Percentiles rank a stretch among this genome's conserved stretches.
These are phyloP conservation scores for Phymorhynchus buccinoides DNA, from an alignment of 1,140 invertebrate genomes.

Conservation along the genomic window DNA sequence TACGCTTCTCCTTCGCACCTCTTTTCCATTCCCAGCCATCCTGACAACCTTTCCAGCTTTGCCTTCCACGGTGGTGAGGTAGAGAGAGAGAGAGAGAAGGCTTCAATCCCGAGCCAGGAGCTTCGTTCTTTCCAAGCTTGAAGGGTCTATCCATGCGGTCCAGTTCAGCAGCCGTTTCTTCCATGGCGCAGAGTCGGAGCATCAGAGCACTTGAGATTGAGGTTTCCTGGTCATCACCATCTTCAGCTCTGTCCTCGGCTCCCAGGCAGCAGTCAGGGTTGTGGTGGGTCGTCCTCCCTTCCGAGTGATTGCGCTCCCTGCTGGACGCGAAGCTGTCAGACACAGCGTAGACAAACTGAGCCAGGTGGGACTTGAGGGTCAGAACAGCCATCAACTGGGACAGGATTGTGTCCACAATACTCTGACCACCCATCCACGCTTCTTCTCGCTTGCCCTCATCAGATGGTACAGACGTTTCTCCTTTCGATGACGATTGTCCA, in stretches of 20 bases:
- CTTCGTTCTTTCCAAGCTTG: not conserved
- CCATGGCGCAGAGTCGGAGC: not conserved
- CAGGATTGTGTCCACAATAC: constrained; percentile 36
- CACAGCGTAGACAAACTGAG: constrained; percentile 37
- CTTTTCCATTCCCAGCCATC: not conserved
- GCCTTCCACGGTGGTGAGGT: not conserved
- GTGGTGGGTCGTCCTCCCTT: not conserved
- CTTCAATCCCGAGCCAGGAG: not conserved
- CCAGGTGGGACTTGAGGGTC: constrained; percentile 33
- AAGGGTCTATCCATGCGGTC: not conserved
- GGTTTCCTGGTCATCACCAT: not conserved
- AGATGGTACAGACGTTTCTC: not conserved
- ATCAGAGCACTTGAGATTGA: not conserved
- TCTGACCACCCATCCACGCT: not conserved
- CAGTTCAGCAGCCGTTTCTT: not conserved
- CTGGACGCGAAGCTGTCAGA: constrained; percentile 16
- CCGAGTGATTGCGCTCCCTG: not conserved
- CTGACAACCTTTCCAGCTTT: not conserved
- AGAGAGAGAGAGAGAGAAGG: not conserved
- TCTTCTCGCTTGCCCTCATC: not conserved
- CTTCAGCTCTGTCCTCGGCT: not conserved
- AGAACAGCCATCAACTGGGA: constrained; percentile 42
- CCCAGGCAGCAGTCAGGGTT: not conserved
- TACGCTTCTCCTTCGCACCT: not conserved
- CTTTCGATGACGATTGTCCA: not conserved